Conservation (phyloP, 1,140 invertebrate species). For the Bombus soroeensis region DNA sequence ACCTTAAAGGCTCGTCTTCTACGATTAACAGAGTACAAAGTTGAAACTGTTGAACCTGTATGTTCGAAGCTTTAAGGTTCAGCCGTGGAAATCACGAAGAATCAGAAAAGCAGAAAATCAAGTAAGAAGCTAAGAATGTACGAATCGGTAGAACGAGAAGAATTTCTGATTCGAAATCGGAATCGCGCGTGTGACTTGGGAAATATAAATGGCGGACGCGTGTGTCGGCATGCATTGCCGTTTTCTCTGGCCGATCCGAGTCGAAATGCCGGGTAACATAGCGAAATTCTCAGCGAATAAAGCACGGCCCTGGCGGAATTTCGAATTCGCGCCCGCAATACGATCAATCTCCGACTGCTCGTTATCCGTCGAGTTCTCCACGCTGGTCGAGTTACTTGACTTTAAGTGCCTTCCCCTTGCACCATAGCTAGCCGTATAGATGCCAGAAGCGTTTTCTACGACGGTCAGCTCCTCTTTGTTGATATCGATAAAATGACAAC, state of each 20-base stretch:
- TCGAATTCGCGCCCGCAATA: constrained; percentile 57
- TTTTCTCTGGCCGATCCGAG: constrained; percentile 25
- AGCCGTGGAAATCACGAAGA: neutral
- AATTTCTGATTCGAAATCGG: neutral
- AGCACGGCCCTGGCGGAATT: constrained; percentile 52
- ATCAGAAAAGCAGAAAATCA: neutral
- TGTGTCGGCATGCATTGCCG: neutral
- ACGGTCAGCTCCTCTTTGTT: constrained; percentile 21
- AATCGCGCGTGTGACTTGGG: neutral
- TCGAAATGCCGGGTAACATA: constrained; percentile 46
- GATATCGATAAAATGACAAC: constrained; percentile 50
- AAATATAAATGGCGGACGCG: constrained; percentile 10
- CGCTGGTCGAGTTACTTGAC: constrained; percentile 49
- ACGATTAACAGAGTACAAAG: too few species aligned
- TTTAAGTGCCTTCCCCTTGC: constrained; percentile 51
- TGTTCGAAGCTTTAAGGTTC: too few species aligned
- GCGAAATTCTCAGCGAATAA: constrained; percentile 48
- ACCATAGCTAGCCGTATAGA: constrained; percentile 23
- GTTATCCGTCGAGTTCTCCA: constrained; percentile 64
- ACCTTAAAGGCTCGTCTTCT: too few species aligned
- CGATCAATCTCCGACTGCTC: constrained; percentile 64
- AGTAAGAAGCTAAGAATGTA: neutral
- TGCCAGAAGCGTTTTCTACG: constrained; percentile 41
- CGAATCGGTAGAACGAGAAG: neutral
- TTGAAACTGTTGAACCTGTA: too few species aligned